Conservation (phyloP, 2,113 vertebrate species). For the Myanophis thanlyinensis region DNA sequence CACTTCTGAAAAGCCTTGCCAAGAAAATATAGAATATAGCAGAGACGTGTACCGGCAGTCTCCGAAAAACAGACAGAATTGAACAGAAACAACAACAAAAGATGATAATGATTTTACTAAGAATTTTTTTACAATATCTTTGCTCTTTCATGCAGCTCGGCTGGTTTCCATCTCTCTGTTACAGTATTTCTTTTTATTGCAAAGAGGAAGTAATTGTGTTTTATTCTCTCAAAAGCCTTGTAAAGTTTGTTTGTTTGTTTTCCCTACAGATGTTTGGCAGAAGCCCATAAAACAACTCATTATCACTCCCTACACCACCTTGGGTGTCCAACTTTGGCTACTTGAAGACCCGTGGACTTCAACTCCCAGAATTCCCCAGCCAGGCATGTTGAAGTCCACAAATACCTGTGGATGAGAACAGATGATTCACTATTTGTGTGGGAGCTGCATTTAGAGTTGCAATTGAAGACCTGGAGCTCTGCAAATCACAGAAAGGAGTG, state of each 20-base stretch:
- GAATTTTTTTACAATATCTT: neutral
- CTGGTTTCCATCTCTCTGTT: neutral
- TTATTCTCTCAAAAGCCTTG: neutral
- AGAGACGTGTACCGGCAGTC: neutral
- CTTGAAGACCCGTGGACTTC: neutral
- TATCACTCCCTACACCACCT: neutral
- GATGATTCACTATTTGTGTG: neutral
- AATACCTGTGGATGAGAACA: neutral
- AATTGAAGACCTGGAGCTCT: neutral
- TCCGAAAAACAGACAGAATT: neutral
- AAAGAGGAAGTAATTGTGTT: neutral
- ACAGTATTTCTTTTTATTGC: neutral
- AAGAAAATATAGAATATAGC: neutral
- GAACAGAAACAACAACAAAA: neutral
- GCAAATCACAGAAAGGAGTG: neutral
- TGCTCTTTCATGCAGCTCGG: neutral
- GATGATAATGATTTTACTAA: neutral
- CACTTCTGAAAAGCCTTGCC: neutral
- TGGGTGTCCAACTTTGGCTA: neutral
- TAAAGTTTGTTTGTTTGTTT: neutral
- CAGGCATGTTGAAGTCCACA: neutral
- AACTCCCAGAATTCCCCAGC: neutral
- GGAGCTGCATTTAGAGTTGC: neutral
- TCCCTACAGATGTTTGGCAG: neutral
- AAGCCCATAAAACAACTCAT: neutral